Evolutionary conservation across 2,797 vertebrate species (phyloP).

Genomic region (Diplodus sargus): DNA sequence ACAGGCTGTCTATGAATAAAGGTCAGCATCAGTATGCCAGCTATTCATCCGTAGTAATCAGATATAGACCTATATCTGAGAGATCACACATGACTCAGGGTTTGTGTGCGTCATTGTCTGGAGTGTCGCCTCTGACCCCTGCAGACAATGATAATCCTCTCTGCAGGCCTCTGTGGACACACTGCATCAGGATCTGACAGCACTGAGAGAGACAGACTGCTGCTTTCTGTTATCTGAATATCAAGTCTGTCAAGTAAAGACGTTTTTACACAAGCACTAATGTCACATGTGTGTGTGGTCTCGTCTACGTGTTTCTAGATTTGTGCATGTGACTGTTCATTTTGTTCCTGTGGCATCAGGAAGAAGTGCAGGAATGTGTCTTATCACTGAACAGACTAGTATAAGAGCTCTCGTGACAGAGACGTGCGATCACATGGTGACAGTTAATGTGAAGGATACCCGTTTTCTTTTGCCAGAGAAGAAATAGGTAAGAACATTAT

Average conservation of each 20-base stretch:
- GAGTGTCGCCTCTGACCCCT: slow-evolving; percentile 28
- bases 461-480: neutral
- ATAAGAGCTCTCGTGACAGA: slow-evolving; percentile 56
- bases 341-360: slow-evolving; percentile 22
- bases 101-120: slow-evolving; percentile 70
- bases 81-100: slow-evolving; percentile 31
- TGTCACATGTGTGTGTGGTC: slow-evolving; percentile 7
- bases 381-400: slow-evolving; percentile 43
- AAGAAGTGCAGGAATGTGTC: slow-evolving; percentile 48
- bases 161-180: slow-evolving; percentile 4
- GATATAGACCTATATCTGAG: slow-evolving; percentile 48
- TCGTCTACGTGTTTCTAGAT: neutral
- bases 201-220: slow-evolving; percentile 9
- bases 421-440: neutral
- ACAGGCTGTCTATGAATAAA: slow-evolving; percentile 5
- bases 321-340: slow-evolving; percentile 28
- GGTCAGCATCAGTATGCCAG: neutral
- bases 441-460: slow-evolving; percentile 10
- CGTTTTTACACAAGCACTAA: slow-evolving; percentile 30
- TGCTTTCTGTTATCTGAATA: slow-evolving; percentile 43
- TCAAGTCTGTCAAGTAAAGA: slow-evolving; percentile 33
- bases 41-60: slow-evolving; percentile 35
- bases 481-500: slow-evolving; percentile 48
- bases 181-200: neutral
- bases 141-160: slow-evolving; percentile 47